Evolutionary conservation across 2,888 invertebrate species (phyloP).

Genomic region (Acanthosepion lycidas): DNA sequence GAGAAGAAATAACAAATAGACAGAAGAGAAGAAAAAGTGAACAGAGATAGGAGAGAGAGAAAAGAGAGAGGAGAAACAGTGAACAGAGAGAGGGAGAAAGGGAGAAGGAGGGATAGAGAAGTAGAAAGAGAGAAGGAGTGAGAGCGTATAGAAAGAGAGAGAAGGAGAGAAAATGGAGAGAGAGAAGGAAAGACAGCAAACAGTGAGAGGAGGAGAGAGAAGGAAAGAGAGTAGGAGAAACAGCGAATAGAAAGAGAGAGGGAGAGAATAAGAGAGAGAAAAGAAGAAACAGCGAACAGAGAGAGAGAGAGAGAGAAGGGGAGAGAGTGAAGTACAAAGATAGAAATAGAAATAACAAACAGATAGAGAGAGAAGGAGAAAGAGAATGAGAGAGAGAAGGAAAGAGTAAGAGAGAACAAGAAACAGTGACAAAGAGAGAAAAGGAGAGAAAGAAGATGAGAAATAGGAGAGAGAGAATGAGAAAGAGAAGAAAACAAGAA

Average conservation of each 20-base stretch:
- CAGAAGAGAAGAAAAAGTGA: background rate
- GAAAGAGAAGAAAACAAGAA: background rate
- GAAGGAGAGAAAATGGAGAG: background rate
- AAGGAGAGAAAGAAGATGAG: background rate
- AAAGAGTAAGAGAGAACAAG: background rate
- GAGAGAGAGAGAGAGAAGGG: background rate
- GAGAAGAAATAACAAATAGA: background rate
- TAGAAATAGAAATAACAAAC: rapidly evolving
- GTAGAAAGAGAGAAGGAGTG: background rate
- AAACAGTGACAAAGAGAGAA: background rate
- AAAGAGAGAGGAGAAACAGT: background rate
- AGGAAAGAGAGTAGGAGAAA: background rate
- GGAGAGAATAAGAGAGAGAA: background rate
- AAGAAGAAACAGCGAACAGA: background rate
- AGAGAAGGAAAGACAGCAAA: background rate
- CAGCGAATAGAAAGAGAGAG: background rate
- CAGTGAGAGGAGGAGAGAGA: background rate
- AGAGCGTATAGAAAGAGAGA: background rate
- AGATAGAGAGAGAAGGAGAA: background rate
- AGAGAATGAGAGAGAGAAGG: background rate
- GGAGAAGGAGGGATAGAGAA: background rate
- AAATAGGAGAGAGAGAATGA: too few species aligned
- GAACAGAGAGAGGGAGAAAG: background rate
- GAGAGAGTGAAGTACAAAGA: background rate
- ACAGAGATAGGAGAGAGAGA: background rate